These are phyloP conservation scores for Neomorphus geoffroyi DNA, from an alignment of 2,797 vertebrate genomes.

Conservation along the genomic window DNA sequence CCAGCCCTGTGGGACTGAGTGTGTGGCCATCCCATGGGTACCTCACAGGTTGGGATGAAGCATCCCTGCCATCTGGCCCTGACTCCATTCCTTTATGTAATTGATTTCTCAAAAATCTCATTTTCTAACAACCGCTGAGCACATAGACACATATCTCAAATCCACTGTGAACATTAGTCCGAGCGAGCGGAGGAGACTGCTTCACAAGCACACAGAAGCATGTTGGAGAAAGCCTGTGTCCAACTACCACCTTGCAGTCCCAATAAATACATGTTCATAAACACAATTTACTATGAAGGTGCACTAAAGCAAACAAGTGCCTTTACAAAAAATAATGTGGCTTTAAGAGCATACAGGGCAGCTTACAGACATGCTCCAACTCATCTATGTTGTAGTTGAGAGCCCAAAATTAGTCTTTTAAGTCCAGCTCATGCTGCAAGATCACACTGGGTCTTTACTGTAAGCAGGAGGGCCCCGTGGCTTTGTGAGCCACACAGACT, in stretches of 20 bases:
- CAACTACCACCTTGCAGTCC: not conserved
- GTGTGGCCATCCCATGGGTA: not conserved
- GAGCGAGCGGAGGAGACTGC: not conserved
- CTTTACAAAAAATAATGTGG: not conserved
- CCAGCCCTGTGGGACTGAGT: not conserved
- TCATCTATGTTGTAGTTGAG: not conserved
- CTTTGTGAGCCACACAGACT: constrained; percentile 37
- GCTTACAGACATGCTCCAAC: rapidly evolving
- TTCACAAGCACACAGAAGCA: not conserved
- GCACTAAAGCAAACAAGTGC: not conserved
- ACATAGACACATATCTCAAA: rapidly evolving
- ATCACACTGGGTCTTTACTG: not conserved
- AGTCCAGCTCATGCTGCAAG: not conserved
- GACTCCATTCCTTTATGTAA: constrained; percentile 38
- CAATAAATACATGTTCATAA: not conserved
- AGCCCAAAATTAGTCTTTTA: not conserved
- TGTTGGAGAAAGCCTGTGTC: not conserved
- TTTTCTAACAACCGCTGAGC: not conserved
- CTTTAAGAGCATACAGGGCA: not conserved
- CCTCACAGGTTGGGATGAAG: constrained; percentile 68
- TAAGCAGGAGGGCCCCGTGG: constrained; percentile 2
- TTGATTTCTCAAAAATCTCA: constrained; percentile 10
- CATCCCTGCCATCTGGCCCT: constrained; percentile 64
- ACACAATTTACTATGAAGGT: not conserved
- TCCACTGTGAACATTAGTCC: rapidly evolving